These are phyloP conservation scores for Rhimphoctona megacephalus DNA, from an alignment of 2,888 invertebrate species.

Conservation along the genomic window DNA sequence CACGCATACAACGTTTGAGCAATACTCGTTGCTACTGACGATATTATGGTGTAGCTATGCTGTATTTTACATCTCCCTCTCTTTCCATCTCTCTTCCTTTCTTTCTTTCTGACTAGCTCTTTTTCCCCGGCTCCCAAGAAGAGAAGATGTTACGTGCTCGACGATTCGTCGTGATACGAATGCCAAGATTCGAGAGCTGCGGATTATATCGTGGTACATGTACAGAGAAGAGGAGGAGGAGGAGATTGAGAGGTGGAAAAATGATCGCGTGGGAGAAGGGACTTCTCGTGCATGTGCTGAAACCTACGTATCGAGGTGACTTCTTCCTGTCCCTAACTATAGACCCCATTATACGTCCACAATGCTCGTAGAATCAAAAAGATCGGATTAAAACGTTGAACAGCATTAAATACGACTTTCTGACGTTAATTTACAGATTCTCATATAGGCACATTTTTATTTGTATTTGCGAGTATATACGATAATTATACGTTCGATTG, in stretches of 20 bases:
- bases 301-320: conserved; percentile 58
- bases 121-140: conserved; percentile 79
- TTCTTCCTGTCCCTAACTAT: conserved; percentile 54
- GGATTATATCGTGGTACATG: conserved; percentile 35
- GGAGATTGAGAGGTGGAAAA: conserved; percentile 35
- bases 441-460: not conserved
- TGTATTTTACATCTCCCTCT: conserved; percentile 11
- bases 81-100: not conserved
- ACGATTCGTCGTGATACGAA: conserved; percentile 77
- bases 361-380: not conserved
- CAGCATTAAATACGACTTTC: not conserved
- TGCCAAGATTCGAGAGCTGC: conserved; percentile 66
- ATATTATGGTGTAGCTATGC: conserved; percentile 12
- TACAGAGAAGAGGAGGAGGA: conserved; percentile 14
- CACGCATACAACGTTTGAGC: conserved; percentile 67
- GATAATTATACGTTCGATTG: conserved; percentile 21
- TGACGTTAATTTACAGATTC: not conserved
- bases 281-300: conserved; percentile 37
- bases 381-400: not conserved
- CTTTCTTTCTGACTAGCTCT: conserved; percentile 32
- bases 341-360: not conserved
- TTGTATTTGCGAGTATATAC: not conserved
- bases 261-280: conserved; percentile 63
- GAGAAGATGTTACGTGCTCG: conserved; percentile 84
- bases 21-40: conserved; percentile 47